phyloP scores from a whole-genome alignment of 2,888 invertebrate species.

The Thereva unica region DNA sequence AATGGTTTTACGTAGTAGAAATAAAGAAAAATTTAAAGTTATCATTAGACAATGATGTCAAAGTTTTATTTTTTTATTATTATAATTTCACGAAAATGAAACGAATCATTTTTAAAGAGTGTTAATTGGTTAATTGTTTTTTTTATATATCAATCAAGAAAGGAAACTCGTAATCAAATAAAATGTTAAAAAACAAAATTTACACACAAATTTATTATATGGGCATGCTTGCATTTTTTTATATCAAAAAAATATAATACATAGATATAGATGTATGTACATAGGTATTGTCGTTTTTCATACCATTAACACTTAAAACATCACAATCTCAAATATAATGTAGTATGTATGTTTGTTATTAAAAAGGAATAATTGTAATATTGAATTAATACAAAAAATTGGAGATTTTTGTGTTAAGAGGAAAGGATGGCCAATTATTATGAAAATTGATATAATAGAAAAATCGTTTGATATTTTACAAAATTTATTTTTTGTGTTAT shows the following conservation, averaged over 20 bases:
- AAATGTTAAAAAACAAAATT: too few species aligned
- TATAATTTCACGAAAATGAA: too few species aligned
- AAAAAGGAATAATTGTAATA: background rate
- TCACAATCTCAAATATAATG: conserved; percentile 41
- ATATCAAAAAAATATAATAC: background rate
- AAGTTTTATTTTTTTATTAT: background rate
- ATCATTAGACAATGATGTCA: conserved; percentile 31
- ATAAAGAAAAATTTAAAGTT: conserved; percentile 31
- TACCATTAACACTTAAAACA: conserved; percentile 38
- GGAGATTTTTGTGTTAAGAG: conserved; percentile 4
- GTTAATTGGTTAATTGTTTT: too few species aligned
- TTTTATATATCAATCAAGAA: too few species aligned
- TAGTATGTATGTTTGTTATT: conserved; percentile 4
- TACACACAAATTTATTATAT: conserved; percentile 11
- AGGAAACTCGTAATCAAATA: too few species aligned
- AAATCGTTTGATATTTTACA: too few species aligned
- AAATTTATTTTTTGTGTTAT: too few species aligned
- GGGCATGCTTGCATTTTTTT: conserved; percentile 9
- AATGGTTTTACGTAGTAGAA: conserved; percentile 19
- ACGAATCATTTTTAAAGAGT: too few species aligned
- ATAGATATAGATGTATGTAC: background rate
- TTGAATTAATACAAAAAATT: conserved; percentile 2
- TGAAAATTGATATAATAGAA: too few species aligned
- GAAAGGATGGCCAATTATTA: background rate
- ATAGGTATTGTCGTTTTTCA: conserved; percentile 6